These are phyloP conservation scores for Acomys russatus DNA, from an alignment of 2,797 vertebrate species.

Conservation along the genomic window DNA sequence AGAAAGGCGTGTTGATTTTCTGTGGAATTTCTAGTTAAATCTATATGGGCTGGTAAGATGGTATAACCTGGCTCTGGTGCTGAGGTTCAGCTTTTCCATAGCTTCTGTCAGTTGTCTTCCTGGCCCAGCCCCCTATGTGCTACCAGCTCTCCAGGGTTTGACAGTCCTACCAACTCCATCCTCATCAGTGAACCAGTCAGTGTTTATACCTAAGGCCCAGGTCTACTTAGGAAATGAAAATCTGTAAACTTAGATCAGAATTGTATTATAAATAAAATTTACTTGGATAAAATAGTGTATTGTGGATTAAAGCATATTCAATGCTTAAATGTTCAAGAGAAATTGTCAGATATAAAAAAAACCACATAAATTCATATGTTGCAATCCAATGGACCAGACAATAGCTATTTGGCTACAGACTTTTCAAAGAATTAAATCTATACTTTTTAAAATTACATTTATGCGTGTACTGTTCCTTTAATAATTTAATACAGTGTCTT, in stretches of 20 bases:
- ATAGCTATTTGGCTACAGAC: neutral
- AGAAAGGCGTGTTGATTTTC: neutral
- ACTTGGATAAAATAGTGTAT: constrained; percentile 27
- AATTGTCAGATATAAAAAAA: constrained; percentile 26
- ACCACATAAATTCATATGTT: neutral
- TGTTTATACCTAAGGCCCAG: neutral
- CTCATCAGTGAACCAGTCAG: neutral
- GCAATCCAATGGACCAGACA: neutral
- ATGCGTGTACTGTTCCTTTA: neutral
- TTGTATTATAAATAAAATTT: constrained; percentile 14
- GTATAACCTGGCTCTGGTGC: neutral
- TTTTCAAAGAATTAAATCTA: neutral
- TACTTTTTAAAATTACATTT: neutral
- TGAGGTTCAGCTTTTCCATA: neutral
- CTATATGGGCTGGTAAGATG: neutral
- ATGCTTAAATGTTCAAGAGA: constrained; percentile 40
- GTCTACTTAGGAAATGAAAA: too few species aligned
- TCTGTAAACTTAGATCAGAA: neutral
- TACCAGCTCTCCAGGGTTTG: neutral
- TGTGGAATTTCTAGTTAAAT: neutral
- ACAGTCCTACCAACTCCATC: neutral
- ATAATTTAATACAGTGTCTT: neutral
- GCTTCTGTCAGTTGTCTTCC: too few species aligned
- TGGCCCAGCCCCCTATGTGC: neutral
- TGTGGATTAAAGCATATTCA: constrained; percentile 52